Evolutionary conservation across 2,113 vertebrate species (phyloP), one percentile per base, ranked within the genome.

Genomic region (Scopus umbretta): DNA sequence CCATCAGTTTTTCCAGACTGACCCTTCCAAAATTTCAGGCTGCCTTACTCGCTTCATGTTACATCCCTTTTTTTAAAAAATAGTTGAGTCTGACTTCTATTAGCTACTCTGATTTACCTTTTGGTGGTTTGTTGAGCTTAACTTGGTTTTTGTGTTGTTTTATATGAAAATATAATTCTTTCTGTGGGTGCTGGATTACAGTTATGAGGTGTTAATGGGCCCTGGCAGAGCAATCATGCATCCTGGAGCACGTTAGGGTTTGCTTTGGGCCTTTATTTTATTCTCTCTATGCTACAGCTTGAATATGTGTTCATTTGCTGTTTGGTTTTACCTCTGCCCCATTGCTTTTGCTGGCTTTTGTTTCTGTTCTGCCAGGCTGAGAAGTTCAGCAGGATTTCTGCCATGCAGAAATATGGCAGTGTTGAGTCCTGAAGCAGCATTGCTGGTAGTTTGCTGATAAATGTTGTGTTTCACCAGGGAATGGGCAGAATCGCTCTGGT

Each of bases 201-300:
- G 34, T 91, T 90, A 79, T 11, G 58, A 70, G 30, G 61, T 86
- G 40, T 94, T 96, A 96, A 97, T 66, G 80, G 78, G 71, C 43
- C 75, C 85, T 93, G 85, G 90, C 92, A 96, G 91, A 92, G 75
- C 53, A 71, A 56, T 90, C n/a, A 6, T 38, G n/a, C 7, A 2
- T 85, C 70, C 65, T 94, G 45, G 53, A 93, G 88, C 34, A 59
- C 1, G 3, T 85, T 89, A 80, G 67, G 43, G 50, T 92, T 95
- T 96, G 67, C 63, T 95, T 36, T 30, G 42, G 86, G 78, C 49
- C 49, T 93, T 87, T 80, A 47, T 59, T 94, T 88, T n/a, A 8
- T 87, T 87, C 30, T 86, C 2, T 62, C 10, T 62, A 5, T 0
- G 1, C 36, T 71, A 61, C 12, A 67, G 30, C 45, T 91, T 73